Evolutionary conservation across 2,113 vertebrate genomes (phyloP).

Genomic region (Piliocolobus tephrosceles): DNA sequence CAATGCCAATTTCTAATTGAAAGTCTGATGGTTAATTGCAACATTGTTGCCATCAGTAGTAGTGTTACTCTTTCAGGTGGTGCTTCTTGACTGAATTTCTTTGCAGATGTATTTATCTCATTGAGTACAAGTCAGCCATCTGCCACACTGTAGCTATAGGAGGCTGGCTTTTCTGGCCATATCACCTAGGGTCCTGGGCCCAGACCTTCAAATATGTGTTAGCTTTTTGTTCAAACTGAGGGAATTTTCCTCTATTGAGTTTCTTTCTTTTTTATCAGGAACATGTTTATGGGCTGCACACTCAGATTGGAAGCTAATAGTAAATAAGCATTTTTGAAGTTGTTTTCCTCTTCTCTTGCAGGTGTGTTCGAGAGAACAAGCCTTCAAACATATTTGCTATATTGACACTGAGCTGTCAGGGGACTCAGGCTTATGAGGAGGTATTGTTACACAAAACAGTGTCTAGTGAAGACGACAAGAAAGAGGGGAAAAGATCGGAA

Average conservation of each 20-base stretch:
- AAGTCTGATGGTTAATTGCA: background rate
- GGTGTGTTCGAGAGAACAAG: constrained; percentile 81
- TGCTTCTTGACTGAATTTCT: background rate
- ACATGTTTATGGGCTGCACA: background rate
- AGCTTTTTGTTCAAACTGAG: constrained; percentile 69
- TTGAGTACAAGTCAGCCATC: background rate
- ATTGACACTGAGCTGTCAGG: constrained; percentile 85
- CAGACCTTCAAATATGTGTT: constrained; percentile 55
- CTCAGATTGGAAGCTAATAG: constrained; percentile 22
- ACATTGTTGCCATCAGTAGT: background rate
- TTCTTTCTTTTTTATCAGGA: constrained; percentile 43
- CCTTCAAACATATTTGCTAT: constrained; percentile 74
- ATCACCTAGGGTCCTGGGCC: background rate
- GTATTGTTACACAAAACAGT: constrained; percentile 87
- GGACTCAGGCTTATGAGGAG: constrained; percentile 95
- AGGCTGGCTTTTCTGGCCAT: background rate
- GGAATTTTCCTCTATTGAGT: constrained; percentile 45
- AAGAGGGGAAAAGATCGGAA: constrained; percentile 85
- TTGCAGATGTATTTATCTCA: background rate
- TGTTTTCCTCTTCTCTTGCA: constrained; percentile 71
- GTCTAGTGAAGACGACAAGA: constrained; percentile 86
- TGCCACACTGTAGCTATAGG: background rate
- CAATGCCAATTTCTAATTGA: background rate
- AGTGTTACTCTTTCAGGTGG: background rate
- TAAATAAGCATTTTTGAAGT: constrained; percentile 68